Conservation (phyloP, 2,113 vertebrate genomes). For the Centropus bengalensis region DNA sequence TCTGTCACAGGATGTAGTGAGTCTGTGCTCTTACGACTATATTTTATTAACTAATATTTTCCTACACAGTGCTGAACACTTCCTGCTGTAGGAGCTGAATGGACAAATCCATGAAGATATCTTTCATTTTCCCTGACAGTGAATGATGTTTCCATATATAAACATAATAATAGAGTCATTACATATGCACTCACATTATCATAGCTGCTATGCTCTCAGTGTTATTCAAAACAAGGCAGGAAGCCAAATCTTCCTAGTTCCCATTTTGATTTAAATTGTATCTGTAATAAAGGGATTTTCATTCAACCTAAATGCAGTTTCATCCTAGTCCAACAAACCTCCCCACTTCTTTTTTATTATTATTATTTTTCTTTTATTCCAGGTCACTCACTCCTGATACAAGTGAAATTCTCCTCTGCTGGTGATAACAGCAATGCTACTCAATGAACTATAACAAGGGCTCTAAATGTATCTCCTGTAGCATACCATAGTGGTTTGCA, state of each 20-base stretch:
- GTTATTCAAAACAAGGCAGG: slow-evolving; percentile 63
- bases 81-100: slow-evolving; percentile 75
- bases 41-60: slow-evolving; percentile 63
- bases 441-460: slow-evolving; percentile 70
- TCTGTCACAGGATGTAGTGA: background rate
- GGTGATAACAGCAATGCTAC: slow-evolving; percentile 65
- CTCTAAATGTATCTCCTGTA: slow-evolving; percentile 71
- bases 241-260: slow-evolving; percentile 58
- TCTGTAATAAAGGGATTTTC: slow-evolving; percentile 77
- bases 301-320: slow-evolving; percentile 76
- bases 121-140: slow-evolving; percentile 75
- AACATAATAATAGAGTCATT: slow-evolving; percentile 78
- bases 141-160: slow-evolving; percentile 72
- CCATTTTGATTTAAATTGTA: slow-evolving; percentile 74
- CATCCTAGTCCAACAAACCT: slow-evolving; percentile 55
- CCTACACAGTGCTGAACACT: slow-evolving; percentile 52
- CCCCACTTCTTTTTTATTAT: slow-evolving; percentile 12
- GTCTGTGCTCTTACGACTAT: background rate
- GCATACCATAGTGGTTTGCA: slow-evolving; percentile 76
- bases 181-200: slow-evolving; percentile 67
- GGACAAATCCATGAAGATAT: slow-evolving; percentile 71
- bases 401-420: slow-evolving; percentile 65
- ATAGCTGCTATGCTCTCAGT: slow-evolving; percentile 37
- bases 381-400: slow-evolving; percentile 67
- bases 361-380: slow-evolving; percentile 70